phyloP scores from a whole-genome alignment of 1,140 invertebrate species.

The Radopholus similis region DNA sequence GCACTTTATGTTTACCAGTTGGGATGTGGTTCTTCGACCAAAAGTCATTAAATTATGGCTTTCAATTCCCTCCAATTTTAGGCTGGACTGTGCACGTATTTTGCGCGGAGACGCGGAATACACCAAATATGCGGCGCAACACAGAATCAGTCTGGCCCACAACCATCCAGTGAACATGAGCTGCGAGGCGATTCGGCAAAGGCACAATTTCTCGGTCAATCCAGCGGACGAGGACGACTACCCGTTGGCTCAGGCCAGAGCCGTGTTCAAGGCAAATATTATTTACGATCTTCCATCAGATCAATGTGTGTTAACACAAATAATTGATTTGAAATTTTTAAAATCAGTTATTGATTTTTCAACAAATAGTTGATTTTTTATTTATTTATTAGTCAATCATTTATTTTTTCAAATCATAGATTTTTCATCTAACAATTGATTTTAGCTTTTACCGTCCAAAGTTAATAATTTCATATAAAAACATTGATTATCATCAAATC shows the following conservation, averaged over 20 bases:
- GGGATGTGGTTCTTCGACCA: too few relatives aligned
- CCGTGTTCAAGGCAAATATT: slow-evolving; percentile 32
- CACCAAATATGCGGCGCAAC: slow-evolving; percentile 1
- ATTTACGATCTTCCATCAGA: not conserved
- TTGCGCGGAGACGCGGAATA: slow-evolving; percentile 12
- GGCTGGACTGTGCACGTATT: slow-evolving; percentile 12
- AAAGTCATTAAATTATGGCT: too few relatives aligned
- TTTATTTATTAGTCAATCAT: not conserved
- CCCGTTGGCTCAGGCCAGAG: slow-evolving; percentile 40
- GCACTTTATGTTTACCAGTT: too few relatives aligned
- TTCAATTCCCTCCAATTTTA: too few relatives aligned
- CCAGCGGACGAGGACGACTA: slow-evolving; percentile 37
- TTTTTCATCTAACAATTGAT: not conserved
- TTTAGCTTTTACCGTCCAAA: not conserved
- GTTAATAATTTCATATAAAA: not conserved
- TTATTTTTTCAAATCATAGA: not conserved
- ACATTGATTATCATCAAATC: not conserved
- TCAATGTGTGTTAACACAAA: too few relatives aligned
- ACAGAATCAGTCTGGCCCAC: not conserved
- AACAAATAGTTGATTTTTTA: not conserved
- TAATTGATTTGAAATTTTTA: too few relatives aligned
- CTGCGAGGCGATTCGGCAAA: slow-evolving; percentile 22
- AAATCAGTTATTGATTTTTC: not conserved
- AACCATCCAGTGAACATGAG: slow-evolving; percentile 22
- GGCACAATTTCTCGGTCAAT: slow-evolving; percentile 26